Evolutionary conservation across 2,888 invertebrate genomes (phyloP).

Genomic region (Cylindroiulus punctatus): DNA sequence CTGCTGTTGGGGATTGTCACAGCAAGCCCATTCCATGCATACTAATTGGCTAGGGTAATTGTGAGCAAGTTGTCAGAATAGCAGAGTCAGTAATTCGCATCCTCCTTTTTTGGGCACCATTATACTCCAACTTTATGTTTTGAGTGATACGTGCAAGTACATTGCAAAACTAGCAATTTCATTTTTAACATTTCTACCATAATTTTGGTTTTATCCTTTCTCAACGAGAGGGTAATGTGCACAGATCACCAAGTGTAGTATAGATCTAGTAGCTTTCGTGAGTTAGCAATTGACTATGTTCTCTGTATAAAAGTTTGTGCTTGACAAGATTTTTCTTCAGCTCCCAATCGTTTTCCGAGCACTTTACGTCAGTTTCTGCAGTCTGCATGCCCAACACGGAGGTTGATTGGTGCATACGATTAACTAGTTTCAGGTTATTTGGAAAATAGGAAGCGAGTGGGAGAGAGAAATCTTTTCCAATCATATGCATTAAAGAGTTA

Average conservation of each 20-base stretch:
- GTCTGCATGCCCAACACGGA: neutral
- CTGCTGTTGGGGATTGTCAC: neutral
- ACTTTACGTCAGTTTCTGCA: neutral
- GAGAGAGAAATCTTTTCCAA: slow-evolving; percentile 48
- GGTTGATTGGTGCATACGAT: neutral
- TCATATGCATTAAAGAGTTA: slow-evolving; percentile 49
- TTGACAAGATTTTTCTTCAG: too few species aligned
- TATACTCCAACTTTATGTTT: too few species aligned
- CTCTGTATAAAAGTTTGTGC: too few species aligned
- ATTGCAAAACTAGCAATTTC: too few species aligned
- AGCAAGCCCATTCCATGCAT: neutral
- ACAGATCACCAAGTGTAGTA: too few species aligned
- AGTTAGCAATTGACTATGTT: too few species aligned
- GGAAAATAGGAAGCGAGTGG: slow-evolving; percentile 13
- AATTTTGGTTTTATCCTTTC: too few species aligned
- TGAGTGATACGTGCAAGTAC: too few species aligned
- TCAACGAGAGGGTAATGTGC: too few species aligned
- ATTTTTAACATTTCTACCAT: too few species aligned
- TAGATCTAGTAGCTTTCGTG: too few species aligned
- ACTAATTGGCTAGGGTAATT: slow-evolving; percentile 1
- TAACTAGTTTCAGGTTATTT: neutral
- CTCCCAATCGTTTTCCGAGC: too few species aligned
- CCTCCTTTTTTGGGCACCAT: neutral
- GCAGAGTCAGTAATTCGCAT: neutral
- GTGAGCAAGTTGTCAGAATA: neutral